Percentiles rank a stretch among this genome's conserved stretches.
Conservation (phyloP, 1,140 invertebrate genomes). For the Drosophila tristis region DNA sequence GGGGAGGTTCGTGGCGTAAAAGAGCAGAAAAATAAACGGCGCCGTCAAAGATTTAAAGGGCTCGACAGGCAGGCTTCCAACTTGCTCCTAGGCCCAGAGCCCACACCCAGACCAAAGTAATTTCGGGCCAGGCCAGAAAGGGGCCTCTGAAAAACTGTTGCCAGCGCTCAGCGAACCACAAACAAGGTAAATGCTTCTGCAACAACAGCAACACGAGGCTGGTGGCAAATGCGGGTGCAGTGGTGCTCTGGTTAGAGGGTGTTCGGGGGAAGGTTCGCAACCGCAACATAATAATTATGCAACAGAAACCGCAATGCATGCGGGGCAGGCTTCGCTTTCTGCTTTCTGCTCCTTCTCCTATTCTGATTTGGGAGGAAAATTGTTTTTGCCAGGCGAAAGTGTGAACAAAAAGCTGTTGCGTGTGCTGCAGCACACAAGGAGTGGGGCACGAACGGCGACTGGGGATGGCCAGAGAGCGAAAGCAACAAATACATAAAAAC, state of each 20-base stretch:
- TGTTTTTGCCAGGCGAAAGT: slow-evolving; percentile 79
- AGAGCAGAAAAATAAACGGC: slow-evolving; percentile 57
- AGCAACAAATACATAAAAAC: slow-evolving; percentile 52
- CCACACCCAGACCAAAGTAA: slow-evolving; percentile 62
- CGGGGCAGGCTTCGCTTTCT: slow-evolving; percentile 41
- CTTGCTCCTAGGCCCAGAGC: not conserved
- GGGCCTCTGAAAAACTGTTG: slow-evolving; percentile 67
- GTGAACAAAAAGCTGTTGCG: slow-evolving; percentile 82
- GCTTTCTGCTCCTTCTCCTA: slow-evolving; percentile 2
- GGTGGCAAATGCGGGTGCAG: slow-evolving; percentile 22
- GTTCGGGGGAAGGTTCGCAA: slow-evolving; percentile 33
- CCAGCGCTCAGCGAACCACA: slow-evolving; percentile 68
- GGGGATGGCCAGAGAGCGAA: slow-evolving; percentile 5
- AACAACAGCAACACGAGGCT: slow-evolving; percentile 67
- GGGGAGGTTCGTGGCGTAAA: not conserved
- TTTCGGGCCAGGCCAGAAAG: slow-evolving; percentile 47
- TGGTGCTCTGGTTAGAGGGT: not conserved
- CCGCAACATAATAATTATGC: slow-evolving; percentile 82
- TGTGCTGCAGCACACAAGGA: slow-evolving; percentile 66
- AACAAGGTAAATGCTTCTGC: slow-evolving; percentile 79
- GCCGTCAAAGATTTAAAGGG: slow-evolving; percentile 61
- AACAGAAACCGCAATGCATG: slow-evolving; percentile 81
- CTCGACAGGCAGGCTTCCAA: slow-evolving; percentile 13
- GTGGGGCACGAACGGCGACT: slow-evolving; percentile 18
- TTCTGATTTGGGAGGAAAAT: slow-evolving; percentile 65